A percentile compares a stretch with the other conserved stretches of the same genome.
These are phyloP conservation scores for Sprattus sprattus DNA, from an alignment of 2,113 vertebrate genomes.

Conservation along the genomic window DNA sequence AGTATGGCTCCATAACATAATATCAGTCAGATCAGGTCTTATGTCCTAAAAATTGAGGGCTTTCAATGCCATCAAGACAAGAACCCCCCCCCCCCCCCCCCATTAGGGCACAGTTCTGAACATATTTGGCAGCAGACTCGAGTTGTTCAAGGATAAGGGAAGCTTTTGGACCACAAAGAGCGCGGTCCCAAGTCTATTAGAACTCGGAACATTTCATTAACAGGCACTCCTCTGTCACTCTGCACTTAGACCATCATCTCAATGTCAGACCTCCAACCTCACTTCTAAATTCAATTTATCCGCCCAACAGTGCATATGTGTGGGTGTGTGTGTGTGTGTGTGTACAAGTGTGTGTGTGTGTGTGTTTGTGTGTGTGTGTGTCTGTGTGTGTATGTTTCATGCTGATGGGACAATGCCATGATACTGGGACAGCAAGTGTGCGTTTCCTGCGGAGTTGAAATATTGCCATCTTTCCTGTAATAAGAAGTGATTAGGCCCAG, in stretches of 20 bases:
- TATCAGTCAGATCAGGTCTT: neutral
- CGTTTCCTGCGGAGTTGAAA: neutral
- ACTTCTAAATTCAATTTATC: slow-evolving; percentile 31
- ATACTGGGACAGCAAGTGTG: neutral
- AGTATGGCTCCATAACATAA: neutral
- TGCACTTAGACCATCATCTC: slow-evolving; percentile 23
- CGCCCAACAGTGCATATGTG: neutral
- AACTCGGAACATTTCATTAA: slow-evolving; percentile 36
- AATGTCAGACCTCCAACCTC: slow-evolving; percentile 8
- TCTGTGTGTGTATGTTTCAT: neutral
- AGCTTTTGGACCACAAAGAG: slow-evolving; percentile 7
- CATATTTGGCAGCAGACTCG: slow-evolving; percentile 28
- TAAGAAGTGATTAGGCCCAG: neutral
- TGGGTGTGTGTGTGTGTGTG: too few relatives aligned
- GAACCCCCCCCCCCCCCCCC: neutral
- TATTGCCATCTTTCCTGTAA: neutral
- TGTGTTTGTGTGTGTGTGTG: neutral
- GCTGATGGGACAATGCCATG: neutral
- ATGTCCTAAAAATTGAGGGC: neutral
- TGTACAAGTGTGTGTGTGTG: neutral
- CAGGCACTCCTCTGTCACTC: slow-evolving; percentile 23
- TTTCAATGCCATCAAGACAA: slow-evolving; percentile 28
- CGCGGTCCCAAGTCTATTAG: slow-evolving; percentile 21
- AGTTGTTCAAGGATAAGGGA: slow-evolving; percentile 21
- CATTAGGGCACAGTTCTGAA: slow-evolving; percentile 13